A percentile compares a stretch with the other conserved stretches of the same genome.
Evolutionary conservation across 1,140 invertebrate genomes (phyloP).

Genomic region (Schlechtendalia chinensis): DNA sequence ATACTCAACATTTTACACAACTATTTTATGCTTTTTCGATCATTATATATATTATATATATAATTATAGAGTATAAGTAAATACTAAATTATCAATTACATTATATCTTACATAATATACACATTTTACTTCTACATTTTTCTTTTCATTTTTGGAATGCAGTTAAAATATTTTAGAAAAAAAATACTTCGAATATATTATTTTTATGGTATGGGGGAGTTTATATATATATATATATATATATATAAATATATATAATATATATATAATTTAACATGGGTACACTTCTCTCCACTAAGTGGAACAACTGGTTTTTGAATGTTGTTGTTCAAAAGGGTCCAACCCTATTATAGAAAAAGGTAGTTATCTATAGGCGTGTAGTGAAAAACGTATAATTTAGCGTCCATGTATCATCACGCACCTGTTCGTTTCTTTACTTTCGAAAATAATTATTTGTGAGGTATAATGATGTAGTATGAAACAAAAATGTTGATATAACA

Average conservation of each 20-base stretch:
- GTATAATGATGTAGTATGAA: not conserved
- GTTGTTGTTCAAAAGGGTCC: conserved; percentile 39
- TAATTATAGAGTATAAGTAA: no score
- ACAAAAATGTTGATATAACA: conserved; percentile 19
- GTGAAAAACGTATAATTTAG: conserved; percentile 42
- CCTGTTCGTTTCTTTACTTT: conserved; percentile 29
- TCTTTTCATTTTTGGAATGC: no score
- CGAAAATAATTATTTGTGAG: conserved; percentile 37
- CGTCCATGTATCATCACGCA: conserved; percentile 15
- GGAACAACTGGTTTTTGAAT: conserved; percentile 48
- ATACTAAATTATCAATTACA: not conserved
- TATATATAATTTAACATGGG: conserved; percentile 4
- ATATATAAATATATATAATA: no score
- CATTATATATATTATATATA: no score
- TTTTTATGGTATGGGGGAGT: conserved; percentile 11
- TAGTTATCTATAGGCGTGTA: not conserved
- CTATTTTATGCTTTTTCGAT: no score
- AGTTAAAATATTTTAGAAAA: conserved; percentile 4
- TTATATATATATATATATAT: no score
- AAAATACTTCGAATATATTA: not conserved
- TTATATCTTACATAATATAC: not conserved
- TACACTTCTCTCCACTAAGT: conserved; percentile 25
- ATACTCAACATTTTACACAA: no score
- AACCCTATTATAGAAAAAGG: conserved; percentile 16
- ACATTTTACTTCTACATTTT: no score